Evolutionary conservation across 2,113 vertebrate genomes (phyloP).

Genomic region (Gavialis gangeticus): DNA sequence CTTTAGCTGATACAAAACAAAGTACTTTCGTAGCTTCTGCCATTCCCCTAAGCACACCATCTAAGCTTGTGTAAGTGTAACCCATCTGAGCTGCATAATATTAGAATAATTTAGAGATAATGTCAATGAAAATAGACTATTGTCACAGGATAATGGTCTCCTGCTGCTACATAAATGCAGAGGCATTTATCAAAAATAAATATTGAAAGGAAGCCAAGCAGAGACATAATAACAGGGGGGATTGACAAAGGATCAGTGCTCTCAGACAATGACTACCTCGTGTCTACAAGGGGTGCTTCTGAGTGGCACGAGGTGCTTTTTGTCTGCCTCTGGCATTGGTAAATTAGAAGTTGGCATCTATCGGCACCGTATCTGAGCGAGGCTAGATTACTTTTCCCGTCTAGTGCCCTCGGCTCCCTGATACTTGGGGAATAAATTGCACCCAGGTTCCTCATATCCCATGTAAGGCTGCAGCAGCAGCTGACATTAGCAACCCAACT

Average conservation of each 20-base stretch:
- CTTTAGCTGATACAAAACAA: background rate
- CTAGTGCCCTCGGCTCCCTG: background rate
- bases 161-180: slow-evolving; percentile 12
- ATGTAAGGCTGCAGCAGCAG: fast-evolving
- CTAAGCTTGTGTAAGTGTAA: background rate
- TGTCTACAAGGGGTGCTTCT: background rate
- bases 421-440: background rate
- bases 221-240: background rate
- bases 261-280: fast-evolving
- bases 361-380: fast-evolving
- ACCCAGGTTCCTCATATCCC: fast-evolving
- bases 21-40: background rate
- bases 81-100: slow-evolving; percentile 5
- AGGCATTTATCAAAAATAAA: background rate
- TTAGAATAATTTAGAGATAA: slow-evolving; percentile 31
- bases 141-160: slow-evolving; percentile 3
- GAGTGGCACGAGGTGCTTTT: fast-evolving
- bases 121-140: background rate
- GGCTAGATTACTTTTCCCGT: background rate
- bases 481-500: background rate
- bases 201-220: slow-evolving; percentile 1
- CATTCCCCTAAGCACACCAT: background rate
- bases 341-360: background rate
- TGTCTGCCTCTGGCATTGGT: background rate
- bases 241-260: background rate